Conservation (phyloP, 2,888 invertebrate genomes). For the Junonia oenone region DNA sequence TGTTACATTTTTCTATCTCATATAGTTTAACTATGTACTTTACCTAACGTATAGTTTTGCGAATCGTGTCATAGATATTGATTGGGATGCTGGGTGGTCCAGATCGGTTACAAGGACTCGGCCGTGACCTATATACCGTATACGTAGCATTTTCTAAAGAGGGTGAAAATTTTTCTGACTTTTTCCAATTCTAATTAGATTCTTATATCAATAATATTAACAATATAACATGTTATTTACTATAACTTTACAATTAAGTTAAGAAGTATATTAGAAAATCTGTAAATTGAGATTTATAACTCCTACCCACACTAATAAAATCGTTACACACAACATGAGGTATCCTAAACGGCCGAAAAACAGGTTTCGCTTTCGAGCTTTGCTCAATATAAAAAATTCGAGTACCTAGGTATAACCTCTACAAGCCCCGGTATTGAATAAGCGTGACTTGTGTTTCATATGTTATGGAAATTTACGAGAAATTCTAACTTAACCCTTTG, state of each 20-base stretch:
- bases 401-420: slow-evolving; percentile 17
- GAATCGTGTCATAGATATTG: slow-evolving; percentile 43
- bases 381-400: slow-evolving; percentile 31
- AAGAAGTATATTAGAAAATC: neutral
- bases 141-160: slow-evolving; percentile 23
- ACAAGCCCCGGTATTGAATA: slow-evolving; percentile 7
- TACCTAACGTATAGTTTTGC: slow-evolving; percentile 12
- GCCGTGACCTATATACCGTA: slow-evolving; percentile 70
- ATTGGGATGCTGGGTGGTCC: slow-evolving; percentile 70
- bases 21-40: slow-evolving; percentile 1
- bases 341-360: slow-evolving; percentile 33
- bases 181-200: neutral
- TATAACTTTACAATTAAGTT: neutral
- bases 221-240: neutral
- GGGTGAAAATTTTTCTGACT: too few relatives aligned
- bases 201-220: neutral
- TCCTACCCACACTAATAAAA: slow-evolving; percentile 21
- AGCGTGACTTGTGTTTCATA: neutral
- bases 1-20: slow-evolving; percentile 41
- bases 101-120: slow-evolving; percentile 61
- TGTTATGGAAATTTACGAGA: neutral
- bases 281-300: neutral
- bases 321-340: slow-evolving; percentile 20
- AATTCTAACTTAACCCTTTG: neutral
- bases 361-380: slow-evolving; percentile 35